These are phyloP conservation scores for Myotis brandtii DNA, from an alignment of 2,113 vertebrate species.

Conservation along the genomic window DNA sequence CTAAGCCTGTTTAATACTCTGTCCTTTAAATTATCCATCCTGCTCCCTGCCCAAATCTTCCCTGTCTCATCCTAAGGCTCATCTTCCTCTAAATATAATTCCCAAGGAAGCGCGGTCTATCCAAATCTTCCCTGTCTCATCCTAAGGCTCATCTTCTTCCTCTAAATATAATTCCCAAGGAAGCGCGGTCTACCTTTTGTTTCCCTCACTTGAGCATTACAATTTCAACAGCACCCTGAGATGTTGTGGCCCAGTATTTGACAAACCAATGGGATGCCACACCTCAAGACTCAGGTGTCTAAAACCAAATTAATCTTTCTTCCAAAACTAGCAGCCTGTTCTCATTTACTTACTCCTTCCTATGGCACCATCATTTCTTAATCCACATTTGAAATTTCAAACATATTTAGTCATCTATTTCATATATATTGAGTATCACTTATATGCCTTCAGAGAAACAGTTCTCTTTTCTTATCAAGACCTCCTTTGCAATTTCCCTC, in stretches of 20 bases:
- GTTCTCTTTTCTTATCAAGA: not conserved
- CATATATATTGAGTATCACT: not conserved
- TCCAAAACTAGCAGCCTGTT: not conserved
- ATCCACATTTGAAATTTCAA: not conserved
- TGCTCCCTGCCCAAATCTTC: not conserved
- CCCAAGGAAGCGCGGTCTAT: not conserved
- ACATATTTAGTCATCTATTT: not conserved
- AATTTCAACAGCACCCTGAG: not conserved
- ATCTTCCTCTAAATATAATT: not conserved
- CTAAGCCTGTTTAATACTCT: not conserved
- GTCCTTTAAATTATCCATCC: slow-evolving; percentile 22
- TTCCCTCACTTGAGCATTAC: not conserved
- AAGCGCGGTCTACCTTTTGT: not conserved
- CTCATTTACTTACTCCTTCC: not conserved
- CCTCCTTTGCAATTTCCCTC: not conserved
- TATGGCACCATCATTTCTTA: not conserved
- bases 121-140: not conserved
- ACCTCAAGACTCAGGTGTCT: not conserved
- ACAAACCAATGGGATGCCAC: not conserved
- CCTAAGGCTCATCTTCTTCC: not conserved
- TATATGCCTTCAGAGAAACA: not conserved
- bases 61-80: not conserved
- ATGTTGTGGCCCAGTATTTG: not conserved
- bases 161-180: not conserved
- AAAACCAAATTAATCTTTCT: slow-evolving; percentile 24